Conservation (phyloP, 2,888 invertebrate species). For the Aspidiotus destructor region DNA sequence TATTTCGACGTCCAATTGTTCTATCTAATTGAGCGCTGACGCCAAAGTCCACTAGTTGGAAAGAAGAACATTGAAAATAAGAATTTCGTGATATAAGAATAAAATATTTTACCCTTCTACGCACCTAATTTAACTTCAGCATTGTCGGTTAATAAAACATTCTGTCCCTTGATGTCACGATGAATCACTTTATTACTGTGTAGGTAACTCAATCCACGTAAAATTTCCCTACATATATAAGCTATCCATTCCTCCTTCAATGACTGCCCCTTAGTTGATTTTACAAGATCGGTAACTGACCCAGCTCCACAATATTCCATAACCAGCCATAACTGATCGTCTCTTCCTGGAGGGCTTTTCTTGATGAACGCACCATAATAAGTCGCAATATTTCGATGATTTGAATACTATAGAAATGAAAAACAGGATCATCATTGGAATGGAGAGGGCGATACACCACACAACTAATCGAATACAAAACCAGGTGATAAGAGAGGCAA, state of each 20-base stretch:
- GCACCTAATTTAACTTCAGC: conserved; percentile 96
- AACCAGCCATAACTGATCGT: conserved; percentile 98
- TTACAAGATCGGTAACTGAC: conserved; percentile 97
- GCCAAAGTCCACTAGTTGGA: conserved; percentile 84
- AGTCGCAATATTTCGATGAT: conserved; percentile 98
- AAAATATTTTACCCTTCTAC: not conserved
- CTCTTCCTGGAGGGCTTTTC: conserved; percentile 96
- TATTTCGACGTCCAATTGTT: conserved; percentile 96
- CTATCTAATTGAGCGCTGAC: conserved; percentile 98
- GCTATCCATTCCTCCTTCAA: conserved; percentile 99
- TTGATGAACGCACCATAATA: conserved; percentile 99
- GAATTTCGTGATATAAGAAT: not conserved
- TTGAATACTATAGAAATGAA: conserved; percentile 63
- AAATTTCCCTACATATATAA: conserved; percentile 92
- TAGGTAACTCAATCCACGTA: conserved; percentile 90
- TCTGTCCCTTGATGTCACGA: conserved; percentile 98
- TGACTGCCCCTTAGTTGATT: conserved; percentile 96
- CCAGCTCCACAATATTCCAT: conserved; percentile 99
- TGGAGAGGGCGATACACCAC: not conserved
- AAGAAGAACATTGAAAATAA: not conserved
- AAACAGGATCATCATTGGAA: conserved; percentile 7
- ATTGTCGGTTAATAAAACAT: conserved; percentile 97
- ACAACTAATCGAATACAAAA: no score
- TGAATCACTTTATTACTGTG: conserved; percentile 99
- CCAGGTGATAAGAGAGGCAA: no score